A percentile compares a stretch with the other conserved stretches of the same genome.
Evolutionary conservation across 1,140 invertebrate genomes (phyloP).

Genomic region (Panagrolaimus sp.): DNA sequence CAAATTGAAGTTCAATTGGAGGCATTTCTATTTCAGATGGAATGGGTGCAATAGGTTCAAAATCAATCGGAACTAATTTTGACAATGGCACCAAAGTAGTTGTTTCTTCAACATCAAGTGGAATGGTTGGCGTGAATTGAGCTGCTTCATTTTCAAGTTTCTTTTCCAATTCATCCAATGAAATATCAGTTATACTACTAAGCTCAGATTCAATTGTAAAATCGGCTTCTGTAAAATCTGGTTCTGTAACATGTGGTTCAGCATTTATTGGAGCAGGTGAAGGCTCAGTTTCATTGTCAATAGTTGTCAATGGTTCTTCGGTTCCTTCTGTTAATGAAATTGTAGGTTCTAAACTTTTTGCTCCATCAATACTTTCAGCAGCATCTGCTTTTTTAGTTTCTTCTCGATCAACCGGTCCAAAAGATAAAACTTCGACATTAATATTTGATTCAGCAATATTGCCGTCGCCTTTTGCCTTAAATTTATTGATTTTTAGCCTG

Average conservation of each 20-base stretch:
- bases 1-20: background rate
- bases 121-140: background rate
- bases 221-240: background rate
- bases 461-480: background rate
- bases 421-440: conserved; percentile 11
- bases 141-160: conserved; percentile 10
- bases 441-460: background rate
- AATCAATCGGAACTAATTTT: too few species aligned
- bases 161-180: background rate
- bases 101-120: background rate
- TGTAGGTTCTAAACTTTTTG: background rate
- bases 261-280: background rate
- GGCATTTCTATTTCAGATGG: background rate
- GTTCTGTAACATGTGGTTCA: background rate
- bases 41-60: background rate
- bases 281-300: conserved; percentile 2
- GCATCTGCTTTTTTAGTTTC: too few species aligned
- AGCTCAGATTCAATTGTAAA: background rate
- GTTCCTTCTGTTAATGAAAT: background rate
- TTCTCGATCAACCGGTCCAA: background rate
- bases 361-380: too few species aligned
- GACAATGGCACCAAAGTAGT: background rate
- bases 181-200: conserved; percentile 2
- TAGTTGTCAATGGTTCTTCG: background rate
- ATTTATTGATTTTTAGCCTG: background rate